Percentiles rank a stretch among this genome's conserved stretches.
Evolutionary conservation across 2,888 invertebrate genomes (phyloP).

Genomic region (Tholera decimalis): DNA sequence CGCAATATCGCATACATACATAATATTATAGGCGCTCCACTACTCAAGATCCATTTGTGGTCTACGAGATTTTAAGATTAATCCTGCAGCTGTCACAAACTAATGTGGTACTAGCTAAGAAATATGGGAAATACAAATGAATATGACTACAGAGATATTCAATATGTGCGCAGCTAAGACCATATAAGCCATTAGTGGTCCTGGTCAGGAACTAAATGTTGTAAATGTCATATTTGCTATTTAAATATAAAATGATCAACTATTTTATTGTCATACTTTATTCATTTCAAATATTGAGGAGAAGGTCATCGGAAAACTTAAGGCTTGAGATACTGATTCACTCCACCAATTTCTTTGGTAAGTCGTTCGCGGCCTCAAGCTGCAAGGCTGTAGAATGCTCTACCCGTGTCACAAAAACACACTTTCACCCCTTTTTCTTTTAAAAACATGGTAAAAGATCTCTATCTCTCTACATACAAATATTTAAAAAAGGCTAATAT

Average conservation of each 20-base stretch:
- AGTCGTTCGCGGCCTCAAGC: too few relatives aligned
- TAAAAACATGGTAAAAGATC: too few relatives aligned
- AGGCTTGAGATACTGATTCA: too few relatives aligned
- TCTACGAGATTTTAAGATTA: conserved; percentile 27
- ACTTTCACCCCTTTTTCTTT: too few relatives aligned
- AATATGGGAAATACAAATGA: conserved; percentile 20
- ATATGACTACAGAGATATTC: conserved; percentile 4
- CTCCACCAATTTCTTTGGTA: too few relatives aligned
- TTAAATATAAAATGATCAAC: not conserved
- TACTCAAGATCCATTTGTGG: conserved; percentile 39
- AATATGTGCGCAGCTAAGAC: not conserved
- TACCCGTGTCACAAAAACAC: too few relatives aligned
- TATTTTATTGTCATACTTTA: too few relatives aligned
- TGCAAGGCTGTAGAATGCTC: too few relatives aligned
- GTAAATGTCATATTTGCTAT: not conserved
- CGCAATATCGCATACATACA: conserved; percentile 9
- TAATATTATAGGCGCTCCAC: not conserved
- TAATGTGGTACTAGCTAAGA: conserved; percentile 8
- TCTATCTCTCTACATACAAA: too few relatives aligned
- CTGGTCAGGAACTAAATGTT: conserved; percentile 3
- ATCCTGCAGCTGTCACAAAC: conserved; percentile 6
- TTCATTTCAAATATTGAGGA: too few relatives aligned
- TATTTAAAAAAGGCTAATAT: too few relatives aligned
- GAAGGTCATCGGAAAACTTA: too few relatives aligned
- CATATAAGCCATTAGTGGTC: conserved; percentile 6